Evolutionary conservation across 2,888 invertebrate genomes (phyloP), one percentile per base, ranked within the genome.

Genomic region (Eupithecia exiguata): DNA sequence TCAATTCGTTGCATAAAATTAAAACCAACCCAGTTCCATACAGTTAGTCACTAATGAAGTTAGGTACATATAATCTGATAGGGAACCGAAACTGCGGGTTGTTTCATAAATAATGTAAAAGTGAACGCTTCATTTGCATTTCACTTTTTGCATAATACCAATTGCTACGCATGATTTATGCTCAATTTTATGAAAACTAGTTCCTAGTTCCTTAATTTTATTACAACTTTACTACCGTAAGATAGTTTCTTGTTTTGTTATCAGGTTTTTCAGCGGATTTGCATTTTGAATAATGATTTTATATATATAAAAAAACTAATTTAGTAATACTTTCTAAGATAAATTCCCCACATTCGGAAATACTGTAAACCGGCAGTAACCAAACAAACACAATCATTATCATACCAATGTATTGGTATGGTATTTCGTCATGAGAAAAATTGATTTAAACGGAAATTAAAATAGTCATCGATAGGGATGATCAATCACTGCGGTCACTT

Each of bases 71-170:
- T 36, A 18, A 30, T 49, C 58, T 25, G 21, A 77, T 75, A 65
- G 40, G 58, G 71, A 69, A 72, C 63, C 71, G 62, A 76, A 77
- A 74, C 73, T 69, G 74, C 65, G 46, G 69, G 68, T 77, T 74
- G 74, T 70, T 73, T 68, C 68, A 79, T 74, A 71, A 70, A 76
- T 78, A 77, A 74, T 75, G 70, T 77, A 78, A 74, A 75, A 74
- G 78, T 78, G 77, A 82, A 80, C 72, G 79, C 73, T 74, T 67
- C 46, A 79, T 79, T 81, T 79, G 77, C 80, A 80, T 82, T 69
- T 75, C 68, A 36, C 65, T 69, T 63, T 80, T 77, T 77, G 73
- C 77, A 77, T 80, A 79, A 79, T 72, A 36, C 36, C 63, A 38
- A 36, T 36, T 43, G 78, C 80, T 74, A 78, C 68, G 82, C 81